These are phyloP conservation scores for Anguilla japonica DNA, from an alignment of 2,113 vertebrate species.

Conservation along the genomic window DNA sequence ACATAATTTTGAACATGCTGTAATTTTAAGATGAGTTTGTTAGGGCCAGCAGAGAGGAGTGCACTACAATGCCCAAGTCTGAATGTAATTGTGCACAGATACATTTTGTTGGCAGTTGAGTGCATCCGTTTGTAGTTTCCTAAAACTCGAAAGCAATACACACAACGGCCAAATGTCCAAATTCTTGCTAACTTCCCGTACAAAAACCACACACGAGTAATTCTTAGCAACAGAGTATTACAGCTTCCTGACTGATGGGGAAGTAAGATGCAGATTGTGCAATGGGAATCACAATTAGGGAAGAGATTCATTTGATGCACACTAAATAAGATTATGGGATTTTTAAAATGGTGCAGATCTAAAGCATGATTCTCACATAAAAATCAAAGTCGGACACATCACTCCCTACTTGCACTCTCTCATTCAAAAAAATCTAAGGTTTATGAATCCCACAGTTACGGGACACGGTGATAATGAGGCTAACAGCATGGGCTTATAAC, in stretches of 20 bases:
- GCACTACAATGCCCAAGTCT: background rate
- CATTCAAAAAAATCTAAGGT: background rate
- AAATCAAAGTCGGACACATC: background rate
- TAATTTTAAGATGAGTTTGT: too few relatives aligned
- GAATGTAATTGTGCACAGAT: background rate
- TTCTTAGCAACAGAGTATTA: background rate
- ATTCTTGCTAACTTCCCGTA: background rate
- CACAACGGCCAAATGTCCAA: background rate
- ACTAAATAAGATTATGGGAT: background rate
- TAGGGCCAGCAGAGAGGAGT: too few relatives aligned
- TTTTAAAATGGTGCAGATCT: background rate
- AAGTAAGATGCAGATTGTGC: background rate
- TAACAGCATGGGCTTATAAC: background rate
- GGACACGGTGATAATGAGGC: background rate
- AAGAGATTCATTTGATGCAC: background rate
- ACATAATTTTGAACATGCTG: too few relatives aligned
- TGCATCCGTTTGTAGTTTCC: background rate
- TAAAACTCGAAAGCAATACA: background rate
- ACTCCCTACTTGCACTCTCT: background rate
- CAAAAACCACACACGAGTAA: background rate
- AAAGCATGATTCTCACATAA: background rate
- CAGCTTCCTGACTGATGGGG: background rate
- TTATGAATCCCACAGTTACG: background rate
- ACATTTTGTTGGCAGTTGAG: background rate
- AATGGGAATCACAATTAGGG: background rate